Evolutionary conservation across 2,113 vertebrate genomes (phyloP).

Genomic region (Melanocharis versteri): DNA sequence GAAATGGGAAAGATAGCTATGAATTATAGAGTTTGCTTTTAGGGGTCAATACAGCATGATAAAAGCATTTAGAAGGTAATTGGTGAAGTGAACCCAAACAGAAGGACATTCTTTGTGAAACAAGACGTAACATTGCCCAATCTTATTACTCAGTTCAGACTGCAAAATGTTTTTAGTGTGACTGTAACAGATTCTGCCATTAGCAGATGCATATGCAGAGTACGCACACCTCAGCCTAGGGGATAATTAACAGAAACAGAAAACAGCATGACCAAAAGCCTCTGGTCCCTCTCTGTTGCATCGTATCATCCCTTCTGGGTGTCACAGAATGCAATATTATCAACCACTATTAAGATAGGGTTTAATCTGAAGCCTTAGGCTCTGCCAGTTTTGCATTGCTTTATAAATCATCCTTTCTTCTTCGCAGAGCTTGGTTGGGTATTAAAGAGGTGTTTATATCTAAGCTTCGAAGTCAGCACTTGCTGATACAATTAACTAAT

Average conservation of each 20-base stretch:
- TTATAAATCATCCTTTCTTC: constrained; percentile 30
- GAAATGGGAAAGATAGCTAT: not conserved
- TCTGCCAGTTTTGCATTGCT: not conserved
- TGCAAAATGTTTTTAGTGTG: not conserved
- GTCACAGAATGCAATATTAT: not conserved
- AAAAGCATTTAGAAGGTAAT: not conserved
- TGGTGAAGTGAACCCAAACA: not conserved
- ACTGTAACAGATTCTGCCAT: not conserved
- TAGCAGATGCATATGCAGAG: not conserved
- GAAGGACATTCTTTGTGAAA: not conserved
- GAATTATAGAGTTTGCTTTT: not conserved
- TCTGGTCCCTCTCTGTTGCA: not conserved
- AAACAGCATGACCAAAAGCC: not conserved
- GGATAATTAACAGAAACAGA: not conserved
- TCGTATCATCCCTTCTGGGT: not conserved
- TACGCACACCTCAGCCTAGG: accelerated
- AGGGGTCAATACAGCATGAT: not conserved
- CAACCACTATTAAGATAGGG: not conserved
- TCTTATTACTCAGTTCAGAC: not conserved
- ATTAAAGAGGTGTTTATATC: not conserved
- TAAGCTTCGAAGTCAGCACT: constrained; percentile 24
- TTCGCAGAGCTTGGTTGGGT: not conserved
- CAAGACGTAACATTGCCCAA: not conserved
- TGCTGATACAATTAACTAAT: constrained; percentile 6
- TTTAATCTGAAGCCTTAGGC: constrained; percentile 22